These are phyloP conservation scores for Monomorium pharaonis DNA, from an alignment of 1,140 invertebrate genomes.

Conservation along the genomic window DNA sequence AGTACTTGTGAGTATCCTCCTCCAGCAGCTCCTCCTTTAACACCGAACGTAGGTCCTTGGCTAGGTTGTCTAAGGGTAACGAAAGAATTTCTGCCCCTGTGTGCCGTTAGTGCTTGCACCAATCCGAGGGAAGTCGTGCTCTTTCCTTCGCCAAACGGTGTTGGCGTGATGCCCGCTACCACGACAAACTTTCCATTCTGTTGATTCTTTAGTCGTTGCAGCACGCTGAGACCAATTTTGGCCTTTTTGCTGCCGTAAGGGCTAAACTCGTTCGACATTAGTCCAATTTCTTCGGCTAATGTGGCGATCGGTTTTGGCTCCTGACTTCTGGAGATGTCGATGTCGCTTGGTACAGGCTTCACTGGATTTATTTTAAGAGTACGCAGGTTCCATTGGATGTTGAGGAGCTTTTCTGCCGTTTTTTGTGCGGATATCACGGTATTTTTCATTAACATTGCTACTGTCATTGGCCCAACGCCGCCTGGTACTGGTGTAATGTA, in stretches of 20 bases:
- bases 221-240: slow-evolving; percentile 94
- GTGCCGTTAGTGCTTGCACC: slow-evolving; percentile 95
- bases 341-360: slow-evolving; percentile 94
- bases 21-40: slow-evolving; percentile 98
- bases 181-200: slow-evolving; percentile 97
- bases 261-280: slow-evolving; percentile 93
- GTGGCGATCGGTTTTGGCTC: slow-evolving; percentile 93
- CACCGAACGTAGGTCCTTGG: slow-evolving; percentile 99
- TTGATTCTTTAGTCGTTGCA: slow-evolving; percentile 90
- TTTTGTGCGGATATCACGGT: slow-evolving; percentile 94
- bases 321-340: slow-evolving; percentile 94
- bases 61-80: slow-evolving; percentile 99
- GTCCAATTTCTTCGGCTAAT: slow-evolving; percentile 94
- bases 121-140: slow-evolving; percentile 98
- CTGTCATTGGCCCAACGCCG: slow-evolving; percentile 99
- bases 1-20: slow-evolving; percentile 94
- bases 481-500: slow-evolving; percentile 99
- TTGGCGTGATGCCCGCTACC: slow-evolving; percentile 98
- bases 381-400: slow-evolving; percentile 88
- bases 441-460: slow-evolving; percentile 99
- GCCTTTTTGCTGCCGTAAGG: slow-evolving; percentile 98
- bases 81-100: slow-evolving; percentile 94
- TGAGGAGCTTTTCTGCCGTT: slow-evolving; percentile 86
- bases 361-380: slow-evolving; percentile 87
- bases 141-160: slow-evolving; percentile 98